phyloP scores from a whole-genome alignment of 2,888 invertebrate species.

The Ennomos quercinarius region DNA sequence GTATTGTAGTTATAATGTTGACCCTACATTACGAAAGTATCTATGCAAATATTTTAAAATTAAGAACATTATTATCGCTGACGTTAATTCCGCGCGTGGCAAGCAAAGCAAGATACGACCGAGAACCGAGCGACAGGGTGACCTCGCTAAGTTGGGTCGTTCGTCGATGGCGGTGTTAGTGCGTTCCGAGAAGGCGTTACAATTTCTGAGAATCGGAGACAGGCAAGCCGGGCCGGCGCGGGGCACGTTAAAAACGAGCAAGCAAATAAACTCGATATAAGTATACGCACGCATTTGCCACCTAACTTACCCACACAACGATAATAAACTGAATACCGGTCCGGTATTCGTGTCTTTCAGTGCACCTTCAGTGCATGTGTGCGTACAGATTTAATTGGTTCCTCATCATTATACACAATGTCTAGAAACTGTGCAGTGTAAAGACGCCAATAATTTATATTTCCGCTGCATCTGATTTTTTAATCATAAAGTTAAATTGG shows the following conservation, averaged over 20 bases:
- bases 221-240: conserved; percentile 66
- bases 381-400: conserved; percentile 17
- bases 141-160: conserved; percentile 70
- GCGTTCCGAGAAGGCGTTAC: conserved; percentile 84
- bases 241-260: conserved; percentile 68
- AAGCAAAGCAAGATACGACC: conserved; percentile 23
- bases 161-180: conserved; percentile 75
- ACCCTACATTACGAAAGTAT: no score
- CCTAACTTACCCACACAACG: conserved; percentile 51
- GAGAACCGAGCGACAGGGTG: conserved; percentile 51
- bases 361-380: conserved; percentile 29
- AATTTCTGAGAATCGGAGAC: conserved; percentile 82
- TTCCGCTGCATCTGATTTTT: not conserved
- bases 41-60: no score
- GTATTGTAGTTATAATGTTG: no score
- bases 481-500: conserved; percentile 22
- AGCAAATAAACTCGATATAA: conserved; percentile 71
- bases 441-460: not conserved
- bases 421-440: not conserved
- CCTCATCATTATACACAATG: not conserved
- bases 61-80: no score
- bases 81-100: no score
- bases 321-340: conserved; percentile 35
- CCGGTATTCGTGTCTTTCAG: conserved; percentile 32
- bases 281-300: conserved; percentile 60